Evolutionary conservation across 2,113 vertebrate genomes (phyloP).

Genomic region (Pygoscelis adeliae): DNA sequence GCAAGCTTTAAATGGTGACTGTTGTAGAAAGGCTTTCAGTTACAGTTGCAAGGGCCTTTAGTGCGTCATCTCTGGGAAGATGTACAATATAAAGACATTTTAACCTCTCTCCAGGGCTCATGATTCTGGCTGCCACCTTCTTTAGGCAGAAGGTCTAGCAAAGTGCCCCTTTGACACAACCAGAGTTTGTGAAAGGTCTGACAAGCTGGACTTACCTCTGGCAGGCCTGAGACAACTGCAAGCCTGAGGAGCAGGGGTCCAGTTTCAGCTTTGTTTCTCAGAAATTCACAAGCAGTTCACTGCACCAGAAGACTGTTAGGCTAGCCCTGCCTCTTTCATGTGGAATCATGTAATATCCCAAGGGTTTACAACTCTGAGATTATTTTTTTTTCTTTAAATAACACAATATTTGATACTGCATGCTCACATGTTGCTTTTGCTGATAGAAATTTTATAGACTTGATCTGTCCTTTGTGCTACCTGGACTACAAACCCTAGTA

Average conservation of each 20-base stretch:
- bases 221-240: neutral
- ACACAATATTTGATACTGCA: neutral
- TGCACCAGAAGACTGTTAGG: neutral
- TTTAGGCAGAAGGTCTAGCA: neutral
- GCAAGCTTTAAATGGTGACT: neutral
- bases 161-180: neutral
- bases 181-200: neutral
- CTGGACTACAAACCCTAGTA: neutral
- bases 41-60: neutral
- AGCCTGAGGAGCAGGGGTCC: neutral
- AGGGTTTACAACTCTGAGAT: neutral
- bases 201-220: neutral
- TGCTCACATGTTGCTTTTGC: neutral
- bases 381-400: neutral
- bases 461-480: neutral
- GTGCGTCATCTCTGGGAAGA: neutral
- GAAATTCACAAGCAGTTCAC: neutral
- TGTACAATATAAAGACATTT: neutral
- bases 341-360: neutral
- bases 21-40: neutral
- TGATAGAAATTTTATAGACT: neutral
- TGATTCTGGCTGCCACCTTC: neutral
- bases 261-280: neutral
- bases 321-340: neutral
- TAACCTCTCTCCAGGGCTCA: neutral